Evolutionary conservation across 2,797 vertebrate genomes (phyloP), one percentile per base, ranked within the genome.

Genomic region (Myiothlypis coronata): DNA sequence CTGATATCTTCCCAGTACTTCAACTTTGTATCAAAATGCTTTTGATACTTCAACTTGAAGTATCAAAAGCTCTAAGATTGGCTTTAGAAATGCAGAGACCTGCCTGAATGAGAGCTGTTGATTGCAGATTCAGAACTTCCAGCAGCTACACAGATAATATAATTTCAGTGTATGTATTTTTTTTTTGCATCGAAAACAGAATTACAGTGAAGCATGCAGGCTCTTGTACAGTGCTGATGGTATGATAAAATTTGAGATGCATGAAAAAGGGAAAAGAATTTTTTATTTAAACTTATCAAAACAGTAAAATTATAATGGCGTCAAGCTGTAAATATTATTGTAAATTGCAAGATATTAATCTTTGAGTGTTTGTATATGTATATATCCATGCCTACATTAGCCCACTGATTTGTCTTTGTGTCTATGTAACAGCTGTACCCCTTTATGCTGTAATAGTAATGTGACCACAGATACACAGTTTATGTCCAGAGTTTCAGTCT

Each of bases 271-370:
- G 77, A 85, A 50, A 44, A 89, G 24, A 86, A 24, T 63, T 94
- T 92, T 81, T 72, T 64, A 91, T 84, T 95, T 89, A 59, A 94
- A 88, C 19, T 87, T 82, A 94, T n/a, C n/a, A 84, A 87, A 87
- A 52, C 44, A 74, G 24, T 81, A 89, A 63, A 89, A 85, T 75
- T 72, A 43, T 69, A 83, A 63, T 72, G 43, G 3, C 3, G 0
- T 60, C 61, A 87, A 91, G 37, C 18, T 41, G 46, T 79, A 91
- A 88, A 88, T 85, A 74, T 57, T 72, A 70, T 60, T 60, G 43
- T 79, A 46, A 71, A 76, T 72, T 83, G 32, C 5, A 55, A 52
- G 63, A 50, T 39, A 53, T 34, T 64, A 85, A 43, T 65, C 14
- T 69, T 55, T 32, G 30, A 44, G 5, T 63, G 28, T 70, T 83